Evolutionary conservation across 2,888 invertebrate species (phyloP).

Genomic region (Agrochola circellaris): DNA sequence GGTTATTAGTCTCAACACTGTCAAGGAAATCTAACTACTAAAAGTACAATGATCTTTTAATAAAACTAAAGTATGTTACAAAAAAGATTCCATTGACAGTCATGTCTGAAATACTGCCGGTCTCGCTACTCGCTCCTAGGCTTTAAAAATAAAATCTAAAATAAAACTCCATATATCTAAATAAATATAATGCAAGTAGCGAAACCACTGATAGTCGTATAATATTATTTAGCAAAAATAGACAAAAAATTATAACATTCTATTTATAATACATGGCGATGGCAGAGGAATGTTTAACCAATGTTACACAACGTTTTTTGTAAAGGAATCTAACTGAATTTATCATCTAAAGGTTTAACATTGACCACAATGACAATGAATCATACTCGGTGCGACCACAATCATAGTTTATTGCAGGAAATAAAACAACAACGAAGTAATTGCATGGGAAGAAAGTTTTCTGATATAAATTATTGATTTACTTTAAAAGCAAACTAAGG

Average conservation of each 20-base stretch:
- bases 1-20: conserved; percentile 26
- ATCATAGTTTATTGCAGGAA: conserved; percentile 20
- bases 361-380: conserved; percentile 55
- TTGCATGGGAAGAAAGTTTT: not conserved
- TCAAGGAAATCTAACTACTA: conserved; percentile 44
- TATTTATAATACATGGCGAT: conserved; percentile 41
- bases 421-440: conserved; percentile 2
- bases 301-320: conserved; percentile 46
- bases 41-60: conserved; percentile 39
- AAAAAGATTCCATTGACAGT: conserved; percentile 45
- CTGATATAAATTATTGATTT: conserved; percentile 10
- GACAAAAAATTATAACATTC: conserved; percentile 49
- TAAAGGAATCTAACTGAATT: conserved; percentile 54
- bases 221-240: conserved; percentile 64
- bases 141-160: conserved; percentile 44
- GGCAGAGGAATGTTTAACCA: conserved; percentile 65
- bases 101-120: conserved; percentile 32
- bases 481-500: conserved; percentile 38
- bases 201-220: conserved; percentile 35
- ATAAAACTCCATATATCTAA: conserved; percentile 51
- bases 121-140: conserved; percentile 44
- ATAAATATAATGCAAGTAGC: conserved; percentile 54
- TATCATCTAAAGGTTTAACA: conserved; percentile 46
- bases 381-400: conserved; percentile 46
- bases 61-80: conserved; percentile 18